Percentiles rank a stretch among this genome's conserved stretches.
These are phyloP conservation scores for Rhyacophila evoluta DNA, from an alignment of 2,888 invertebrate species.

Conservation along the genomic window DNA sequence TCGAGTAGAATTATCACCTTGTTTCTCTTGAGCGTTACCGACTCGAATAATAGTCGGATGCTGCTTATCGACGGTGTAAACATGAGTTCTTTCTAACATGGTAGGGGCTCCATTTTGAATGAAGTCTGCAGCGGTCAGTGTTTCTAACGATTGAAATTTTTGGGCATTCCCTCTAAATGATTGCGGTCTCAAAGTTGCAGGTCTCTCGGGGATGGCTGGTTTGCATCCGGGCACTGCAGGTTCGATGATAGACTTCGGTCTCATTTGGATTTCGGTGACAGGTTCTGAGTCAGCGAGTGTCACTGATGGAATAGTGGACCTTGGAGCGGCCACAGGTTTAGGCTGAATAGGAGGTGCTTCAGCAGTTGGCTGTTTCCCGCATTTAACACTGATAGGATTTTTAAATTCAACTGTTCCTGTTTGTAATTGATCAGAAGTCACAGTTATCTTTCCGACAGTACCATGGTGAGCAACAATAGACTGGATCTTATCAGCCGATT, in stretches of 20 bases:
- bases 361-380: slow-evolving; percentile 58
- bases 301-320: slow-evolving; percentile 60
- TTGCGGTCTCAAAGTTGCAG: slow-evolving; percentile 75
- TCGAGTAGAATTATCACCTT: slow-evolving; percentile 38
- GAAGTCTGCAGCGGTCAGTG: slow-evolving; percentile 47
- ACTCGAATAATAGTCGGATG: slow-evolving; percentile 79
- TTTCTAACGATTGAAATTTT: slow-evolving; percentile 59
- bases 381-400: slow-evolving; percentile 55
- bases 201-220: slow-evolving; percentile 86
- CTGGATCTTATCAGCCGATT: slow-evolving; percentile 62
- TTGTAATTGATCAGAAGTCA: slow-evolving; percentile 63
- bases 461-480: slow-evolving; percentile 64
- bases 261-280: slow-evolving; percentile 67
- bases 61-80: slow-evolving; percentile 81
- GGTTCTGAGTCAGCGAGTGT: slow-evolving; percentile 58
- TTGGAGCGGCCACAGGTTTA: slow-evolving; percentile 67
- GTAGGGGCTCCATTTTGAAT: slow-evolving; percentile 60
- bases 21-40: slow-evolving; percentile 57
- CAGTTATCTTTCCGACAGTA: slow-evolving; percentile 64
- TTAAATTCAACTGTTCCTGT: slow-evolving; percentile 60
- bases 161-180: slow-evolving; percentile 64
- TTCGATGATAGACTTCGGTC: slow-evolving; percentile 60
- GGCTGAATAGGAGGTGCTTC: slow-evolving; percentile 64
- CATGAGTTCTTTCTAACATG: slow-evolving; percentile 76
- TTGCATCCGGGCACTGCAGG: slow-evolving; percentile 67